phyloP scores from a whole-genome alignment of 2,888 invertebrate genomes.

The Dynastes tityus region DNA sequence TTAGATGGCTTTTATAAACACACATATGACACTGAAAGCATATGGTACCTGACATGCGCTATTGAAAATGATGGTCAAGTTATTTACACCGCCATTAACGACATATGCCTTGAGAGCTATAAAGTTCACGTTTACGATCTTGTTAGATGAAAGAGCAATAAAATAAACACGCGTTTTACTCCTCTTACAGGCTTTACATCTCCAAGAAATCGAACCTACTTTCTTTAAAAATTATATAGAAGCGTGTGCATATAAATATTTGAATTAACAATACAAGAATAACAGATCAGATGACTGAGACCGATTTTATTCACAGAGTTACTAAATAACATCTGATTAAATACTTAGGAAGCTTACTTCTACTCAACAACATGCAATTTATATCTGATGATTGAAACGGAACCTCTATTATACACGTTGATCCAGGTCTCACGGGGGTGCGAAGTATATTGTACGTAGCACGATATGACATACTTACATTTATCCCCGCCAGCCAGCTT shows the following conservation, averaged over 20 bases:
- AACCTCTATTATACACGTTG: no score
- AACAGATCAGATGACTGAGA: not conserved
- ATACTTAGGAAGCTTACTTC: no score
- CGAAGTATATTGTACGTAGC: no score
- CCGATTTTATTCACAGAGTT: no score
- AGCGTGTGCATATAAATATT: not conserved
- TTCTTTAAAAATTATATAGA: slow-evolving; percentile 5
- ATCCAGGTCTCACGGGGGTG: no score
- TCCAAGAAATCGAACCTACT: slow-evolving; percentile 15
- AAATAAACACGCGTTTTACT: slow-evolving; percentile 37
- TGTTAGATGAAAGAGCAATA: slow-evolving; percentile 37
- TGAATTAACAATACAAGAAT: not conserved
- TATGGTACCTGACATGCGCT: slow-evolving; percentile 1
- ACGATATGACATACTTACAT: no score
- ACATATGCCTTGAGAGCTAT: slow-evolving; percentile 27
- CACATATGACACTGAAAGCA: slow-evolving; percentile 1
- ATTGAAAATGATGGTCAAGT: slow-evolving; percentile 35
- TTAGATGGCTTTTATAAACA: slow-evolving; percentile 11
- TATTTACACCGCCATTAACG: slow-evolving; percentile 31
- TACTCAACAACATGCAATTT: no score
- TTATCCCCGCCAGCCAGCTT: no score
- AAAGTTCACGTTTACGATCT: slow-evolving; percentile 40
- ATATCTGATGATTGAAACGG: no score
- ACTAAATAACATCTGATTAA: not conserved
- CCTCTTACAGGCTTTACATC: slow-evolving; percentile 23